Conservation (phyloP, 2,888 invertebrate species). For the Anarsia innoxiella region DNA sequence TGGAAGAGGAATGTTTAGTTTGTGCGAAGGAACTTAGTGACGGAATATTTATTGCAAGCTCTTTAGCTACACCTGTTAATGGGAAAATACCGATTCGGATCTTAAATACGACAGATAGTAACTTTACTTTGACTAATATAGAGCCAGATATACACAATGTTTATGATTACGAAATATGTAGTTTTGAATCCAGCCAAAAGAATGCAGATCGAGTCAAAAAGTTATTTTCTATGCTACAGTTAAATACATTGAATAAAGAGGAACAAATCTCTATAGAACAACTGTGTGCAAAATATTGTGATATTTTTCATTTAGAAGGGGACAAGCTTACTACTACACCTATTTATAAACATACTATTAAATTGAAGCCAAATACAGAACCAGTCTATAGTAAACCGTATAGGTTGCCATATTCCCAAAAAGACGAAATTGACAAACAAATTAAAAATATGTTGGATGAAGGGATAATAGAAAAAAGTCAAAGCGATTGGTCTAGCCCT, state of each 20-base stretch:
- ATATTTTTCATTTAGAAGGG: slow-evolving; percentile 8
- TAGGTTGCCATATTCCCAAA: too few relatives aligned
- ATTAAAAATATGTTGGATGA: too few relatives aligned
- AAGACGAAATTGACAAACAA: too few relatives aligned
- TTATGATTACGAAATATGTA: slow-evolving; percentile 10
- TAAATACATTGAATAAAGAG: slow-evolving; percentile 3
- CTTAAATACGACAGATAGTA: slow-evolving; percentile 10
- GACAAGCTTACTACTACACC: too few relatives aligned
- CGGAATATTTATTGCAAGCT: slow-evolving; percentile 13
- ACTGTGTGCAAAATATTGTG: slow-evolving; percentile 1
- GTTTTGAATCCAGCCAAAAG: neutral
- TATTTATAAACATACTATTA: too few relatives aligned
- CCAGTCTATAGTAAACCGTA: too few relatives aligned
- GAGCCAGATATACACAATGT: slow-evolving; percentile 7
- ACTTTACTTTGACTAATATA: slow-evolving; percentile 8
- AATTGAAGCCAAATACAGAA: too few relatives aligned
- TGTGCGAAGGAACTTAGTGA: slow-evolving; percentile 12
- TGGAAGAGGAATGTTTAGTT: slow-evolving; percentile 15
- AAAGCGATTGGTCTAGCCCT: too few relatives aligned
- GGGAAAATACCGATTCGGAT: slow-evolving; percentile 12
- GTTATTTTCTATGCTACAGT: slow-evolving; percentile 11
- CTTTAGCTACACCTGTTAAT: slow-evolving; percentile 8
- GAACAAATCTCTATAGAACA: too few relatives aligned
- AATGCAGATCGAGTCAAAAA: slow-evolving; percentile 13
- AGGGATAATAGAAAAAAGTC: too few relatives aligned